Conservation (phyloP, 2,113 vertebrate genomes). For the Petromus typicus region DNA sequence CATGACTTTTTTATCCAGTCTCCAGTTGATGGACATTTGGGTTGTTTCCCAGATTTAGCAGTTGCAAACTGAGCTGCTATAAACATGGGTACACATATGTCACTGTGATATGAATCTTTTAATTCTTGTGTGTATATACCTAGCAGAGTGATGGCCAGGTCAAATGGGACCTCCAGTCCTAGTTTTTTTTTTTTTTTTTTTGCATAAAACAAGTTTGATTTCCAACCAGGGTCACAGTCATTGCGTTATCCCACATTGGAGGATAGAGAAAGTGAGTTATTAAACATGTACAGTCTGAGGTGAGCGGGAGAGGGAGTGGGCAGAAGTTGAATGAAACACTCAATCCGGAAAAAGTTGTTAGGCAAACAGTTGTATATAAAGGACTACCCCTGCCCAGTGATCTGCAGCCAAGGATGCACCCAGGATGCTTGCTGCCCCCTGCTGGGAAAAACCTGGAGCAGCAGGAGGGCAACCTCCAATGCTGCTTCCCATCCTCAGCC, state of each 20-base stretch:
- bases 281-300: constrained; percentile 76
- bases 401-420: constrained; percentile 9
- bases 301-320: neutral
- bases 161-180: too few species aligned
- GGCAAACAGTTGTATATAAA: constrained; percentile 49
- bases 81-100: too few species aligned
- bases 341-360: constrained; percentile 34
- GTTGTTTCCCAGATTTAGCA: too few species aligned
- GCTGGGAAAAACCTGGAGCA: constrained; percentile 61
- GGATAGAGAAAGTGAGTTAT: constrained; percentile 79
- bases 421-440: constrained; percentile 65
- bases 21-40: too few species aligned
- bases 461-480: constrained; percentile 23
- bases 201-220: constrained; percentile 88
- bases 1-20: too few species aligned
- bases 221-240: constrained; percentile 84
- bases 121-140: too few species aligned
- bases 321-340: constrained; percentile 59
- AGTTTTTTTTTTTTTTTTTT: too few species aligned
- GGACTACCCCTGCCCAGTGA: constrained; percentile 10
- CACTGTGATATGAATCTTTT: too few species aligned
- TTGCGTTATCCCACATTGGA: constrained; percentile 77
- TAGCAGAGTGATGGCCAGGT: too few species aligned
- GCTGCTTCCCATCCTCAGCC: neutral
- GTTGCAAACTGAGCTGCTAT: too few species aligned